A percentile compares a stretch with the other conserved stretches of the same genome.
phyloP scores from a whole-genome alignment of 1,140 invertebrate genomes.

The Whitmania pigra region DNA sequence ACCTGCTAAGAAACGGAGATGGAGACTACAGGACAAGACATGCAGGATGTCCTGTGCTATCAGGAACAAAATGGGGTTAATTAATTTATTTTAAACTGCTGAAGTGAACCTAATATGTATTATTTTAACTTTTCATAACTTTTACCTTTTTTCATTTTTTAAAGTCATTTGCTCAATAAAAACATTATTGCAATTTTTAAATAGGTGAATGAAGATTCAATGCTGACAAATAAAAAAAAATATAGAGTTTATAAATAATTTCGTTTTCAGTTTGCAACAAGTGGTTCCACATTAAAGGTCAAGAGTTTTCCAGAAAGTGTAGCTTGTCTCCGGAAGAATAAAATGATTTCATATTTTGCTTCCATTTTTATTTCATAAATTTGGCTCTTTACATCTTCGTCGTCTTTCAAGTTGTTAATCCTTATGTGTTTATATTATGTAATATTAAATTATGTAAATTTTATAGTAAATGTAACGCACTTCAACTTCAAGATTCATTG shows the following conservation, averaged over 20 bases:
- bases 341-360: neutral
- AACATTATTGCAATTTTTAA: no score
- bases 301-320: constrained; percentile 75
- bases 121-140: no score
- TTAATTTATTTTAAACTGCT: neutral
- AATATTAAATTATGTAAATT: no score
- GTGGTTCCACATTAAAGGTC: constrained; percentile 90
- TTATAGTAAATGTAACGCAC: no score
- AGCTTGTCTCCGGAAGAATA: constrained; percentile 10
- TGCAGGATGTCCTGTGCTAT: constrained; percentile 82
- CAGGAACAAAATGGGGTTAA: constrained; percentile 70
- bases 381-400: neutral
- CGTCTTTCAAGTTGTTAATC: no score
- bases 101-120: no score
- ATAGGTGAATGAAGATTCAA: no score
- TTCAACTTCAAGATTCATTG: no score
- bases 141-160: no score
- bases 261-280: constrained; percentile 76
- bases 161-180: no score
- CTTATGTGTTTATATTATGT: no score
- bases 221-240: no score
- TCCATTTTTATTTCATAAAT: neutral
- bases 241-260: neutral
- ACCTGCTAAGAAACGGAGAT: constrained; percentile 70
- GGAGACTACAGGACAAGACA: constrained; percentile 77